A percentile compares a stretch with the other conserved stretches of the same genome.
Conservation (phyloP, 2,113 vertebrate genomes). For the Mystacornis crossleyi region DNA sequence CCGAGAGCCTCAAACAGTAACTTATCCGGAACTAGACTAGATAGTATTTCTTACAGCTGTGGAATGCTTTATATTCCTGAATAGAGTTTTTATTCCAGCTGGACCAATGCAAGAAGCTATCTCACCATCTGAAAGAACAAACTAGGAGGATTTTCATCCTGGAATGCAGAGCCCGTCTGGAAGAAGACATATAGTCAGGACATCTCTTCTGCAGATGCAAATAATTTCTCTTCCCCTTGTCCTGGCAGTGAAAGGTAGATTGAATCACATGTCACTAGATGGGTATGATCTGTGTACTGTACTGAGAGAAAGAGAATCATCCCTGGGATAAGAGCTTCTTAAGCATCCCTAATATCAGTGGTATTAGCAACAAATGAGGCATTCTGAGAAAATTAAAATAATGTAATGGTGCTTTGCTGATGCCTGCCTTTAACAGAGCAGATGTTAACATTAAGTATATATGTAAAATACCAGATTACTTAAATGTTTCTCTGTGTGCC, state of each 20-base stretch:
- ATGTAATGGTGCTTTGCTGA: constrained; percentile 2
- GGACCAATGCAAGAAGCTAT: background rate
- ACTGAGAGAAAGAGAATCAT: background rate
- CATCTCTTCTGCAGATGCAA: background rate
- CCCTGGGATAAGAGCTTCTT: background rate
- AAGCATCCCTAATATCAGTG: background rate
- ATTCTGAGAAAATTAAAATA: background rate
- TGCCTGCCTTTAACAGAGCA: background rate
- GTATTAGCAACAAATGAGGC: background rate
- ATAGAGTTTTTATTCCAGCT: background rate
- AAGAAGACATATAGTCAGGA: background rate
- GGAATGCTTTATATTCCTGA: background rate
- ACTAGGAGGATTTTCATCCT: background rate
- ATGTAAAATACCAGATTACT: background rate
- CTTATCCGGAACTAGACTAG: background rate
- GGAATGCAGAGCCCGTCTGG: background rate
- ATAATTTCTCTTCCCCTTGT: background rate
- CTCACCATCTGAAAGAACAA: background rate
- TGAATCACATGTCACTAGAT: background rate
- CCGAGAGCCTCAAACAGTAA: background rate
- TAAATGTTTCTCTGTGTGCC: background rate
- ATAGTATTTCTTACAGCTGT: background rate
- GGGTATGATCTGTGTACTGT: background rate
- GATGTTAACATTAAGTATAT: background rate
- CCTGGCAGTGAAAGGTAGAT: background rate